These are phyloP conservation scores for Percina caprodes DNA, from an alignment of 2,113 vertebrate genomes.

Conservation along the genomic window DNA sequence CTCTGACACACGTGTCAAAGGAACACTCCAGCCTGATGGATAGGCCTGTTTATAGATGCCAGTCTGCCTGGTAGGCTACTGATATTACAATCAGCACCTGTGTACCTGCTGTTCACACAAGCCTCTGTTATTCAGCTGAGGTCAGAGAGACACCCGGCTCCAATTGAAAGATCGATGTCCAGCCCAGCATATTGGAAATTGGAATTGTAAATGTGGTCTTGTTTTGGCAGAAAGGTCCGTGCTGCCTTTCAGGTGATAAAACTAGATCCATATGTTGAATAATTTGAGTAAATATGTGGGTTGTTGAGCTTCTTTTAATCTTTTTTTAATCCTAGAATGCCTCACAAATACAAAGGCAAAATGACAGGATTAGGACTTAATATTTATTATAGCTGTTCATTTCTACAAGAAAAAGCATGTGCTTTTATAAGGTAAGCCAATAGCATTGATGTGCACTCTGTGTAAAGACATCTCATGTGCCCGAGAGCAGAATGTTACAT, in stretches of 20 bases:
- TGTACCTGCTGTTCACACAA: conserved; percentile 79
- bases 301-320: conserved; percentile 14
- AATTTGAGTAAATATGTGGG: conserved; percentile 16
- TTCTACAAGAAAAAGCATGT: conserved; percentile 23
- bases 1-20: conserved; percentile 79
- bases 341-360: conserved; percentile 11
- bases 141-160: conserved; percentile 63
- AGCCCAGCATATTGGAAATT: conserved; percentile 49
- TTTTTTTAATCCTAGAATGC: not conserved
- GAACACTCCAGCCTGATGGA: conserved; percentile 82
- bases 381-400: conserved; percentile 7
- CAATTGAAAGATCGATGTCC: conserved; percentile 77
- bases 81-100: conserved; percentile 84
- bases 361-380: not conserved
- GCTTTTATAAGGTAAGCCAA: conserved; percentile 9
- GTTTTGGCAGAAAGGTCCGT: conserved; percentile 42
- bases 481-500: conserved; percentile 87
- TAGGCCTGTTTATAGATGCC: conserved; percentile 83
- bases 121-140: conserved; percentile 70
- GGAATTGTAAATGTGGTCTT: conserved; percentile 72
- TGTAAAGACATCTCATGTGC: conserved; percentile 57
- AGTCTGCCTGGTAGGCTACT: conserved; percentile 80
- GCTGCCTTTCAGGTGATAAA: conserved; percentile 53
- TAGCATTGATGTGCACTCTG: conserved; percentile 8
- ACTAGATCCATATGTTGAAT: conserved; percentile 22